Conservation (phyloP, 2,797 vertebrate species). For the Parauchenoglanis ngamensis region DNA sequence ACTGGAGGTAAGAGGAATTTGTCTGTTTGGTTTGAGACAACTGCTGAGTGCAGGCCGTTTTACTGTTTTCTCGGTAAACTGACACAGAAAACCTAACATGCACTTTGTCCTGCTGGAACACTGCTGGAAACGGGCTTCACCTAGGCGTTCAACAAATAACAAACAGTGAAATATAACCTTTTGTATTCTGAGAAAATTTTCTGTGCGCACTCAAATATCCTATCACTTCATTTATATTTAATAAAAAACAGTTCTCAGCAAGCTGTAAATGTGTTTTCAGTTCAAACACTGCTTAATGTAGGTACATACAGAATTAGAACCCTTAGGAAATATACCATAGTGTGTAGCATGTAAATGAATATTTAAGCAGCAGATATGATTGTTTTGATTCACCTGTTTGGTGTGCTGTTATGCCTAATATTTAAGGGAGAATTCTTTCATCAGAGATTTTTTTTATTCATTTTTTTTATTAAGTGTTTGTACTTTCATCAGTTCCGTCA, state of each 20-base stretch:
- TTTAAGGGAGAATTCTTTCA: not conserved
- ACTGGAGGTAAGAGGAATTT: conserved; percentile 41
- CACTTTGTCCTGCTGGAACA: conserved; percentile 1
- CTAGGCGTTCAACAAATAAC: not conserved
- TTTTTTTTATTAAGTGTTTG: not conserved
- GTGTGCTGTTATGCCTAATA: not conserved
- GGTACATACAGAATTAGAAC: not conserved
- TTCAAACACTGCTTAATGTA: not conserved
- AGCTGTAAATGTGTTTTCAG: not conserved
- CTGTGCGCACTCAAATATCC: not conserved
- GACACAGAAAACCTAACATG: not conserved
- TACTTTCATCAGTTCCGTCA: not conserved
- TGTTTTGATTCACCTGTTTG: not conserved
- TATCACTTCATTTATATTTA: not conserved
- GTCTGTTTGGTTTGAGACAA: not conserved
- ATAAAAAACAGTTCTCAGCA: not conserved
- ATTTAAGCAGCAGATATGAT: not conserved
- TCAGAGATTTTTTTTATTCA: not conserved
- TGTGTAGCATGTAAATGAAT: no score
- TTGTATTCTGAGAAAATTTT: not conserved
- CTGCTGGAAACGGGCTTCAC: not conserved
- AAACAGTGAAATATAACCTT: not conserved
- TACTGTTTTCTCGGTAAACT: not conserved
- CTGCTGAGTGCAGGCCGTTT: not conserved
- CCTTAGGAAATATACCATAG: not conserved